Base-by-base conservation (phyloP, 1,140 invertebrate species). In the Zaprionus tsacasi region DNA sequence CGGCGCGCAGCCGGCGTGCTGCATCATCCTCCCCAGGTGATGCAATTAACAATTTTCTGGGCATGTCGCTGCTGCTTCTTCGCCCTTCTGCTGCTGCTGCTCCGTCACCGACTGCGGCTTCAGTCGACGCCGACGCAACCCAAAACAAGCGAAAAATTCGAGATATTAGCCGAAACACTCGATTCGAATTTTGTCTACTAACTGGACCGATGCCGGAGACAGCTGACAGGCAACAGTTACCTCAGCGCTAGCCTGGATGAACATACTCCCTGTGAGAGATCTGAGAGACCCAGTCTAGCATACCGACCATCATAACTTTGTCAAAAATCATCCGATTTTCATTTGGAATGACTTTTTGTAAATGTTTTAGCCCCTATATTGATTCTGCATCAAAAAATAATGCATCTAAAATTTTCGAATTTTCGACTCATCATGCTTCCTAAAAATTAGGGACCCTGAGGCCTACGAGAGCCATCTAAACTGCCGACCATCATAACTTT, bases 171-270 rank as follows among this genome's bases (percentile, higher is more conserved):
- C 74, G 38, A 61, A 83, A 70, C 35, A 52, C 57, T 40, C 21
- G 57, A 64, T 80, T 38, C 13, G 35, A 85, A 85, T 85, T 85
- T 85, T 59, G 81, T 43, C 45, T 3, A 50, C 17, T 8, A 50
- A 50, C 45, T 50, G 45, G 15, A 10, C 17, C 45, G 4, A 10
- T 10, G 10, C 17, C 45, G 11, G 45, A 1, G 10, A 21, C 10
- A 50, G 36, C 45, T 61, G 57, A n/a, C n/a, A 17, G 15, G 27
- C 25, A 48, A 27, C 56, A 17, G 21, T 43, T 52, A 68, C 48
- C 43, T 21, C 56, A 68, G 15, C 17, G 66, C 66, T 56, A 68
- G 33, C 56, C 40, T 50, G 33, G 66, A 30, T 67, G 35, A 17
- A 45, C 27, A 30, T 30, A 6, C 27, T 30, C 27, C 27, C 27